These are phyloP conservation scores for Eutolmus rufibarbis DNA, from an alignment of 2,888 invertebrate species.

Conservation along the genomic window DNA sequence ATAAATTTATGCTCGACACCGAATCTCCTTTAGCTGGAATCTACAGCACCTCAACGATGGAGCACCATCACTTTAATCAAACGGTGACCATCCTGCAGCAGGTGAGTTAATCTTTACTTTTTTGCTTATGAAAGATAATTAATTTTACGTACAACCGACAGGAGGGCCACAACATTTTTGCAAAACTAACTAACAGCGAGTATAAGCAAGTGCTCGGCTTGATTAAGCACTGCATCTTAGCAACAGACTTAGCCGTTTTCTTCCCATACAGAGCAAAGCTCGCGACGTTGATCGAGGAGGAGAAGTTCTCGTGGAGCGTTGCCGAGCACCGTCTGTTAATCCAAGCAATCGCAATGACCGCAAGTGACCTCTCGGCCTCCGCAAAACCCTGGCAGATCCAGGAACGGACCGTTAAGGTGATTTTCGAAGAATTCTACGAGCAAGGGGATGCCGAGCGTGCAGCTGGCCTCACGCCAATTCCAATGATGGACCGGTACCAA, in stretches of 20 bases:
- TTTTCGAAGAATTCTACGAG: slow-evolving; percentile 83
- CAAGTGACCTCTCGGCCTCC: slow-evolving; percentile 82
- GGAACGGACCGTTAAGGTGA: slow-evolving; percentile 79
- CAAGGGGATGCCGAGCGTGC: slow-evolving; percentile 77
- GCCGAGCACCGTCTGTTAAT: slow-evolving; percentile 73
- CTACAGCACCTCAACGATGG: slow-evolving; percentile 85
- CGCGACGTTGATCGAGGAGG: slow-evolving; percentile 64
- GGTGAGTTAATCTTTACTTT: slow-evolving; percentile 58
- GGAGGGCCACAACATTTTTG: slow-evolving; percentile 87
- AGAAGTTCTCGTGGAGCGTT: slow-evolving; percentile 71
- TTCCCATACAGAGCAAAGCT: slow-evolving; percentile 77
- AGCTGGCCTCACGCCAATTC: slow-evolving; percentile 74
- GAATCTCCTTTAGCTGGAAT: slow-evolving; percentile 83
- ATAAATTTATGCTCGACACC: slow-evolving; percentile 84
- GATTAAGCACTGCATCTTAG: slow-evolving; percentile 83
- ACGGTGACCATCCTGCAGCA: slow-evolving; percentile 85
- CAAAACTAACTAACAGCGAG: slow-evolving; percentile 72
- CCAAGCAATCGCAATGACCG: slow-evolving; percentile 83
- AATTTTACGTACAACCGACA: slow-evolving; percentile 57
- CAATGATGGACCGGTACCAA: slow-evolving; percentile 82
- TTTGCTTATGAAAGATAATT: neutral
- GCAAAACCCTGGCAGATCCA: slow-evolving; percentile 87
- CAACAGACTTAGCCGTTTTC: slow-evolving; percentile 83
- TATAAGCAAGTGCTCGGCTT: slow-evolving; percentile 79
- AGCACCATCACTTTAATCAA: slow-evolving; percentile 89